A percentile compares a stretch with the other conserved stretches of the same genome.
phyloP scores from a whole-genome alignment of 1,140 invertebrate species.

The Oedothorax gibbosus region DNA sequence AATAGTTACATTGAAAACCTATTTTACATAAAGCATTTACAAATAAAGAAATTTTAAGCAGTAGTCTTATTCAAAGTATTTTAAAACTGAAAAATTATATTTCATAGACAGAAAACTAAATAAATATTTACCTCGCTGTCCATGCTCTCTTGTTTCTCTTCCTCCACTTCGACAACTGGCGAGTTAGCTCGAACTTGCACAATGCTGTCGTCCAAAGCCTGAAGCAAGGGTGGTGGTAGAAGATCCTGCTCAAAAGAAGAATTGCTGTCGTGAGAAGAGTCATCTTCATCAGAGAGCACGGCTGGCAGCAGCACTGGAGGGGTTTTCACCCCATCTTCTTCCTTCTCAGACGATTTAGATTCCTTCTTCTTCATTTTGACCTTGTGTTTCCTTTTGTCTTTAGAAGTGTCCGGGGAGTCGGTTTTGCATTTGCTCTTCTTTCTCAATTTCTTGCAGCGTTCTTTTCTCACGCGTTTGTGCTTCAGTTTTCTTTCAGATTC shows the following conservation, averaged over 20 bases:
- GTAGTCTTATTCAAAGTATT: background rate
- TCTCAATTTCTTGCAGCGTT: conserved; percentile 43
- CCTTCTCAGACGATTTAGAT: conserved; percentile 45
- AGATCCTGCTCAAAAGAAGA: conserved; percentile 54
- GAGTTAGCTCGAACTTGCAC: background rate
- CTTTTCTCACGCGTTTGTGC: conserved; percentile 46
- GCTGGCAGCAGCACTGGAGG: conserved; percentile 54
- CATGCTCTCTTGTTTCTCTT: background rate
- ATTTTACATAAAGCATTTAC: background rate
- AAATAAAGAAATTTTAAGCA: background rate
- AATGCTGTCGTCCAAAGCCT: conserved; percentile 20
- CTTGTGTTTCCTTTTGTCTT: conserved; percentile 54
- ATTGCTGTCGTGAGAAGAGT: conserved; percentile 16
- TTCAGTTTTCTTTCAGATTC: conserved; percentile 52
- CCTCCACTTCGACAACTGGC: background rate
- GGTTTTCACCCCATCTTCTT: conserved; percentile 36
- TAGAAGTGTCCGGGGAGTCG: conserved; percentile 14
- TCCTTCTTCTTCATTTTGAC: conserved; percentile 52
- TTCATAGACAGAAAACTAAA: background rate
- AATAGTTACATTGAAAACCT: background rate
- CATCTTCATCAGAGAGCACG: conserved; percentile 46
- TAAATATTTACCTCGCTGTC: conserved; percentile 12
- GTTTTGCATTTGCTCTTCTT: conserved; percentile 48
- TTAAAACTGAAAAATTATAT: background rate
- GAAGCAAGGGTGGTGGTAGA: conserved; percentile 44